phyloP scores from a whole-genome alignment of 2,888 invertebrate genomes.

The Drosophila melanosoma region DNA sequence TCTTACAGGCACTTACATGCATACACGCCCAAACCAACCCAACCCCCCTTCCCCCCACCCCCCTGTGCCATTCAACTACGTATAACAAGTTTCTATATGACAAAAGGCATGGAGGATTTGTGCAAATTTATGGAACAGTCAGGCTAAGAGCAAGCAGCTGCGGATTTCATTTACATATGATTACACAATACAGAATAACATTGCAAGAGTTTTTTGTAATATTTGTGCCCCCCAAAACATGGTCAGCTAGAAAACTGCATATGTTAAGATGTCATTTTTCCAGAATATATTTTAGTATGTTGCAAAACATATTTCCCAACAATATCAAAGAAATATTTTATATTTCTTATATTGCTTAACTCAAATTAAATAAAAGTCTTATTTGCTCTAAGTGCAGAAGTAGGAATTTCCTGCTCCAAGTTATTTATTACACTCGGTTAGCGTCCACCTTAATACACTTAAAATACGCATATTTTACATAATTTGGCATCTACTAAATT shows the following conservation, averaged over 20 bases:
- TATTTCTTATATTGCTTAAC: neutral
- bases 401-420: neutral
- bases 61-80: slow-evolving; percentile 10
- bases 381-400: neutral
- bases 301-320: neutral
- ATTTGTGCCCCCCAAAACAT: neutral
- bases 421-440: neutral
- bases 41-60: neutral
- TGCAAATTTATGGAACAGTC: slow-evolving; percentile 47
- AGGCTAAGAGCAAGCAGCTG: slow-evolving; percentile 22
- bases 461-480: slow-evolving; percentile 42
- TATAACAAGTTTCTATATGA: slow-evolving; percentile 57
- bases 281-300: neutral
- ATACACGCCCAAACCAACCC: slow-evolving; percentile 23
- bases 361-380: neutral
- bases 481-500: slow-evolving; percentile 20
- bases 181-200: slow-evolving; percentile 23
- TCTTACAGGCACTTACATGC: slow-evolving; percentile 70
- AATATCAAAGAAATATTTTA: neutral
- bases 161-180: slow-evolving; percentile 55
- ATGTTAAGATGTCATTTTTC: neutral
- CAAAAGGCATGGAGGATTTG: slow-evolving; percentile 58
- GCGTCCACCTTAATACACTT: neutral
- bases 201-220: neutral
- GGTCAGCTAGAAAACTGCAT: neutral